Conservation (phyloP, 2,797 vertebrate genomes). For the Crocidura indochinensis region DNA sequence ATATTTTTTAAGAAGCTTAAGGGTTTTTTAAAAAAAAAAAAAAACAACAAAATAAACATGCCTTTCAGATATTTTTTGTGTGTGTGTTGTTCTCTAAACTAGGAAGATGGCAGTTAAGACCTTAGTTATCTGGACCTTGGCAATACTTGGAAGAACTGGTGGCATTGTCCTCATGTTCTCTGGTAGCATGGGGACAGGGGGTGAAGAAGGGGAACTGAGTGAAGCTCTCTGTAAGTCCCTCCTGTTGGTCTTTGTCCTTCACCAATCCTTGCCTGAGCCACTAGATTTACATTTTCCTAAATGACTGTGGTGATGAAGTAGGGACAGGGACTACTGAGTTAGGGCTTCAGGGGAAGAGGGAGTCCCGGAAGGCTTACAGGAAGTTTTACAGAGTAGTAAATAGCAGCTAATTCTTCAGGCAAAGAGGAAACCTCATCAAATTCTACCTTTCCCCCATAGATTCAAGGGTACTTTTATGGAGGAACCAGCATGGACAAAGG, state of each 20-base stretch:
- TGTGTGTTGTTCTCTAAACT: background rate
- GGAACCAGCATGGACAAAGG: background rate
- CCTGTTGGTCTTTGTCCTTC: too few relatives aligned
- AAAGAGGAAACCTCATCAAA: background rate
- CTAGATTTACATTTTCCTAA: too few relatives aligned
- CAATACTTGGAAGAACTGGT: background rate
- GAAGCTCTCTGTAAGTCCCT: background rate
- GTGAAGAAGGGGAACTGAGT: background rate
- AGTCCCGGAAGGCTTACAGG: background rate
- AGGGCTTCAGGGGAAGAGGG: accelerated
- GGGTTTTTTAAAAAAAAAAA: too few relatives aligned
- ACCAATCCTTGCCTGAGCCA: too few relatives aligned
- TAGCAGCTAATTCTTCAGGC: background rate
- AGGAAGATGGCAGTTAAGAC: background rate
- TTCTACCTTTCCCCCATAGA: background rate
- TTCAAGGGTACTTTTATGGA: background rate
- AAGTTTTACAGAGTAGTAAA: background rate
- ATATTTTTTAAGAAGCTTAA: too few relatives aligned
- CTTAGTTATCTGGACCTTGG: background rate
- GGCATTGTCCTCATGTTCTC: background rate
- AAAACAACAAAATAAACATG: too few relatives aligned
- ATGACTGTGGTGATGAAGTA: too few relatives aligned
- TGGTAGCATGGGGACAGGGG: too few relatives aligned
- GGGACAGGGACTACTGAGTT: background rate
- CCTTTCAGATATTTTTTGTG: background rate